Evolutionary conservation across 92 coral and sea anemone species (phyloP).

Genomic region (Actinostola sp.): DNA sequence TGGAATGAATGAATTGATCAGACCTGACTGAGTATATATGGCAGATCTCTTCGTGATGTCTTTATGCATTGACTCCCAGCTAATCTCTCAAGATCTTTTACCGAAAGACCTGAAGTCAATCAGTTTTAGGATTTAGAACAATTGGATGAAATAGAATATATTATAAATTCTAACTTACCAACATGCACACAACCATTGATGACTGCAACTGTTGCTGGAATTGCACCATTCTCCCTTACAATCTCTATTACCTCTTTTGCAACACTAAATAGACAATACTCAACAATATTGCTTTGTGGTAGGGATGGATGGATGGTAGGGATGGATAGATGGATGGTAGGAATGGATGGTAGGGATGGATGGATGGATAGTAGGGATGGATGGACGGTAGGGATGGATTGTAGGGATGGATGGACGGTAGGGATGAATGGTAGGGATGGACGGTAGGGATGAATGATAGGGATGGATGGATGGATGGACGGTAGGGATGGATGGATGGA

Average conservation of each 20-base stretch:
- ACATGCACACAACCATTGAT: conserved; percentile 85
- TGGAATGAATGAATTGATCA: neutral
- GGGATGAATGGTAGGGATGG: too few species aligned
- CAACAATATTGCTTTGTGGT: too few species aligned
- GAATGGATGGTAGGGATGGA: too few species aligned
- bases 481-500: too few species aligned
- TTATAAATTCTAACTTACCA: conserved; percentile 53
- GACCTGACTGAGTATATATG: conserved; percentile 90
- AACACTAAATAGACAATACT: conserved; percentile 50
- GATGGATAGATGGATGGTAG: too few species aligned
- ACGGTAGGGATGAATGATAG: too few species aligned
- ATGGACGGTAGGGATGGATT: too few species aligned
- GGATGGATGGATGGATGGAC: too few species aligned
- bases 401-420: too few species aligned
- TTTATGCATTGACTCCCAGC: conserved; percentile 77
- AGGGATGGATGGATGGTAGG: too few species aligned
- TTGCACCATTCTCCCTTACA: conserved; percentile 80
- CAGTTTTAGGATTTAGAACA: neutral
- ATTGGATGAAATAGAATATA: neutral
- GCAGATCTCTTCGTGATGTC: conserved; percentile 91
- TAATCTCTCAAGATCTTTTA: conserved; percentile 68
- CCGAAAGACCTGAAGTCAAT: conserved; percentile 62
- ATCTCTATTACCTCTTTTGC: conserved; percentile 80
- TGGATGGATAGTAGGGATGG: too few species aligned
- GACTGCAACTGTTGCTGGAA: conserved; percentile 92